Evolutionary conservation across 2,797 vertebrate genomes (phyloP), one percentile per base, ranked within the genome.

Genomic region (Falco naumanni): DNA sequence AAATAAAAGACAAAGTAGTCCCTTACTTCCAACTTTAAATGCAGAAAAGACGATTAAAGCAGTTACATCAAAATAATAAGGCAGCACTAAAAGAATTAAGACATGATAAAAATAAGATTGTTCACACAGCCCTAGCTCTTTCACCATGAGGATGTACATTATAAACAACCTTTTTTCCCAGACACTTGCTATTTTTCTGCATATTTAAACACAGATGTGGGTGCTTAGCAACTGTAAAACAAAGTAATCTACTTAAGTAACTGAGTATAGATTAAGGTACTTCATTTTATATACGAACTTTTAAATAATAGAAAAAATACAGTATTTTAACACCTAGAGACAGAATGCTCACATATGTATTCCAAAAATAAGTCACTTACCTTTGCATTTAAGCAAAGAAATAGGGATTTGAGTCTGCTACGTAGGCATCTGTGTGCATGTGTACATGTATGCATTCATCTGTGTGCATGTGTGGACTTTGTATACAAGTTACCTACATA

Each of bases 161-260:
- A 43, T 57, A 78, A 93, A 87, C 74, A 93, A 75, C 13, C 6
- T 53, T 91, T 93, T 76, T 84, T 5, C 39, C 41, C n/a, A 60
- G 68, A 85, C 21, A 69, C 39, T 81, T 88, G 37, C 22, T 88
- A 39, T 80, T 90, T 80, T 94, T 89, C 71, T 92, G 72, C 78
- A 78, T 84, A 96, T 94, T 95, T 96, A 84, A 95, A 86, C 74
- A 75, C 75, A 90, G 82, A 81, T 86, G 76, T 91, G 21, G 47
- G 28, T 70, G 59, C 77, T 87, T 79, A 90, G 77, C 85, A 95
- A 94, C 79, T 93, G 54, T 45, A 86, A 88, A 96, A 84, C 43
- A 82, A 90, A 77, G 47, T 57, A 0, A 76, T 72, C 94, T 81
- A 81, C 57, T 82, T 82, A 84, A 71, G 86, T 84, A 95, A 80